Evolutionary conservation across 2,888 invertebrate species (phyloP), one percentile per base, ranked within the genome.

Genomic region (Agriopis leucophaearia): DNA sequence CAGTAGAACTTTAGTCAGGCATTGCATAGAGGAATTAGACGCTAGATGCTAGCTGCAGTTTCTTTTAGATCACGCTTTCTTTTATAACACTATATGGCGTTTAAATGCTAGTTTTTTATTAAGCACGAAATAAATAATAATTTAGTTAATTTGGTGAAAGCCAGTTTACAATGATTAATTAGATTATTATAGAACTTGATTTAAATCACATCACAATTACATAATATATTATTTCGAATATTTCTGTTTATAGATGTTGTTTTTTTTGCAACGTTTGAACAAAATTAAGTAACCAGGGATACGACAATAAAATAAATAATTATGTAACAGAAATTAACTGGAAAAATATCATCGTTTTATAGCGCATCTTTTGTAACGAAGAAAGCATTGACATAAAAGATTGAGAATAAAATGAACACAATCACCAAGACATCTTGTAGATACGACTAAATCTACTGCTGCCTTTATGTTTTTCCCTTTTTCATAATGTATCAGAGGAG

Each of bases 1-100:
- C 88, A 89, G 90, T 89, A 88, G 88, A 88, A 64, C 69, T 83
- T 83, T 81, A 86, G 79, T 77, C 72, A 72, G 66, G 73, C 78
- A 73, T 71, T 71, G 68, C 69, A 8, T 58, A 48, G 47, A 58
- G 4, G 13, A 42, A 59, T n/a, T 48, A 50, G 74, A 48, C n/a
- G n/a, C n/a, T n/a, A n/a, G 64, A 40, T 27, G 48, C 54, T 50
- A 55, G 51, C 40, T 63, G 52, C 55, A n/a, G n/a, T n/a, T 16
- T 13, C 13, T 42, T 13, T 42, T 42, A 10, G 1, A 13, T 12
- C 0, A 42, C 27, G 0, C 27, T 27, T 27, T 27, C 27, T 27
- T 27, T 27, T 27, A 5, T 27, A 27, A 27, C 27, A 27, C 3
- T 27, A 27, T 27, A 27, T 27, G 5, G 5, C 27, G 5, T 27